A percentile compares a stretch with the other conserved stretches of the same genome.
Evolutionary conservation across 2,797 vertebrate species (phyloP).

Genomic region (Lemur catta): DNA sequence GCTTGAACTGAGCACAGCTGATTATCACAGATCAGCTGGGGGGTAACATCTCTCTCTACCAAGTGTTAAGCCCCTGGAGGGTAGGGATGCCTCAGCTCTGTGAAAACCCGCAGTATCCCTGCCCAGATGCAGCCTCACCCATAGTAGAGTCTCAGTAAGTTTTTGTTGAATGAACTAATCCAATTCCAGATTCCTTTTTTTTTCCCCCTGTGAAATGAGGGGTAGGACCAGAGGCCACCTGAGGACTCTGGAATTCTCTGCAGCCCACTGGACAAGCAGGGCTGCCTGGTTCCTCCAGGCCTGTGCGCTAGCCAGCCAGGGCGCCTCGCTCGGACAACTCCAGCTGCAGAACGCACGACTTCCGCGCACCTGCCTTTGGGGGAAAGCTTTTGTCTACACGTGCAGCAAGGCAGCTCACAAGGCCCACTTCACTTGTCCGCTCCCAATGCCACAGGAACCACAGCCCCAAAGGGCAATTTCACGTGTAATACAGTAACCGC

Average conservation of each 20-base stretch:
- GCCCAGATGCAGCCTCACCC: not conserved
- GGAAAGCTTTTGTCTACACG: accelerated
- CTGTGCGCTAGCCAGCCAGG: not conserved
- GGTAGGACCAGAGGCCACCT: not conserved
- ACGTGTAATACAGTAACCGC: accelerated
- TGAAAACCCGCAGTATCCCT: accelerated
- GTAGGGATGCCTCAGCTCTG: not conserved
- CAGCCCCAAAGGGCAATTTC: not conserved
- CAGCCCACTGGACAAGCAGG: not conserved
- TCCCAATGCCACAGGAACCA: not conserved
- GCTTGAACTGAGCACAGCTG: not conserved
- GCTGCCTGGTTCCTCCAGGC: accelerated
- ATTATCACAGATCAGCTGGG: not conserved
- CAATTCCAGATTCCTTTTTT: not conserved
- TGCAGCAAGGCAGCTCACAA: not conserved
- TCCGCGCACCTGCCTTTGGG: not conserved
- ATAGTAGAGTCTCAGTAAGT: accelerated
- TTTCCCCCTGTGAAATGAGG: not conserved
- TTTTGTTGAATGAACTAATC: not conserved
- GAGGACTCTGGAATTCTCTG: not conserved
- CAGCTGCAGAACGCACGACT: not conserved
- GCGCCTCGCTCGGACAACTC: not conserved
- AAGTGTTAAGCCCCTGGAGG: too few species aligned
- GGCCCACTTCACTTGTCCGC: not conserved
- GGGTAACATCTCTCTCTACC: not conserved